Percentiles rank a stretch among this genome's conserved stretches.
Evolutionary conservation across 2,888 invertebrate species (phyloP).

Genomic region (Dendrolimus pini): DNA sequence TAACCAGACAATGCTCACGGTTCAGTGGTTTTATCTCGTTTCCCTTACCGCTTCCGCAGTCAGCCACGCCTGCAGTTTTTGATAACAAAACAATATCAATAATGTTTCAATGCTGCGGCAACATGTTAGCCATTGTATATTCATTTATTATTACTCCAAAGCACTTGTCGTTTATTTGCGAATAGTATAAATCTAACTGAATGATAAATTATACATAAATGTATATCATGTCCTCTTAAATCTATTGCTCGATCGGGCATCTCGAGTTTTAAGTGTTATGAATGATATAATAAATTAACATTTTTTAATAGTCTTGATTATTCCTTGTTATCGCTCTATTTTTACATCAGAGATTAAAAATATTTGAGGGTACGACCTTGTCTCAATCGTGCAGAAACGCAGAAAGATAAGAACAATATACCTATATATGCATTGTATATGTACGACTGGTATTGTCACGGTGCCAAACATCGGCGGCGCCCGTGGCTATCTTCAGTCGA

Average conservation of each 20-base stretch:
- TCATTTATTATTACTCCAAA: neutral
- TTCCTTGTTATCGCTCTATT: neutral
- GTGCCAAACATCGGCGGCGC: conserved; percentile 64
- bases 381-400: conserved; percentile 33
- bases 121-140: conserved; percentile 11
- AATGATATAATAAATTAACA: conserved; percentile 4
- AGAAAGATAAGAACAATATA: conserved; percentile 48
- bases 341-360: neutral
- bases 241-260: too few species aligned
- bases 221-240: too few species aligned
- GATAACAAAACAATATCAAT: conserved; percentile 37
- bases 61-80: conserved; percentile 34
- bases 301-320: neutral
- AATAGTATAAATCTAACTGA: too few species aligned
- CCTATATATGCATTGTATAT: conserved; percentile 31
- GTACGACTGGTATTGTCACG: conserved; percentile 51
- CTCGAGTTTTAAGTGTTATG: neutral
- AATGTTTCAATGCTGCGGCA: conserved; percentile 19
- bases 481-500: conserved; percentile 68
- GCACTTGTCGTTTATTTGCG: too few species aligned
- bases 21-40: conserved; percentile 58
- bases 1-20: conserved; percentile 46
- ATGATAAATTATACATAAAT: too few species aligned
- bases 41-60: conserved; percentile 61
- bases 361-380: conserved; percentile 28